Evolutionary conservation across 1,140 invertebrate species (phyloP), one percentile per base, ranked within the genome.

Genomic region (Sarcophaga peregrina): DNA sequence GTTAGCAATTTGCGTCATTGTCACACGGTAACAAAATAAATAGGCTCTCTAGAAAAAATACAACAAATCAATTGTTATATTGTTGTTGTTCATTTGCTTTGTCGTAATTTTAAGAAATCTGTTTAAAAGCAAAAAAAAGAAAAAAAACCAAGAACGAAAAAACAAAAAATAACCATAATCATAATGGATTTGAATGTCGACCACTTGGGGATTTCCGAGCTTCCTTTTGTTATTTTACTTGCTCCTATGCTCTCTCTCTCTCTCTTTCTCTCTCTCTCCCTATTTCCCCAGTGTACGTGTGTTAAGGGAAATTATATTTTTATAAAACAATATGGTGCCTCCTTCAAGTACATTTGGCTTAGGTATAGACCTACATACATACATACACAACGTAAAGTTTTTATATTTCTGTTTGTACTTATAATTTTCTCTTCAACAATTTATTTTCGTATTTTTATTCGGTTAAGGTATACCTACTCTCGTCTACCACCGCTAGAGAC

Each of bases 11-110:
- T 68, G 62, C 62, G 62, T 68, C 62, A 68, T 68, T 68, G 62
- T 68, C 62, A 68, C 62, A 68, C 62, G 62, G 62, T 68, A 68
- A 68, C 62, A 68, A 68, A 68, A 68, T 68, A 68, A 68, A 68
- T 68, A 68, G 62, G 62, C 20, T 68, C 62, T 25, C 9, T 9
- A 20, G 8, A 13, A 58, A 20, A 37, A 9, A 17, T 6, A 68
- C 17, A 20, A 68, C 17, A 0, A 20, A 25, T 25, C 25, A 37
- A 37, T 25, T 25, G 0, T n/a, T 25, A 68, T 20, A 68, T 20
- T 20, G 50, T 52, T 68, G n/a, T 17, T 68, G n/a, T 68, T 68
- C 62, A 68, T 68, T 68, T 68, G 17, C 62, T 20, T 37, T 37
- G 25, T 1, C 25, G 25, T 37, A 37, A 37, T 37, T 37, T 37